A percentile compares a stretch with the other conserved stretches of the same genome.
phyloP scores from a whole-genome alignment of 2,888 invertebrate genomes.

The Meteorus cinctellus region DNA sequence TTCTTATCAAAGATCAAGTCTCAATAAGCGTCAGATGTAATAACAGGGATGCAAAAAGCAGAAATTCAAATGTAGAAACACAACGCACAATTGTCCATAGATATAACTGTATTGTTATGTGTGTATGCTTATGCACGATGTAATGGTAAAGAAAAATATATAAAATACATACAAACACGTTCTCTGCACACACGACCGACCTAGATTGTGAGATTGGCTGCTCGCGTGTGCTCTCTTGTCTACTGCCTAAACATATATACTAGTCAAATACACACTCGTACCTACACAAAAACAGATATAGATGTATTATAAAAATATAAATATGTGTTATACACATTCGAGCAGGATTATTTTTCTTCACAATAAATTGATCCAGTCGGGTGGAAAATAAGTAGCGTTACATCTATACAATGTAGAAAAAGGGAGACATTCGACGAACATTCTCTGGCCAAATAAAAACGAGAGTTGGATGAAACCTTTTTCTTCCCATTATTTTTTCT shows the following conservation, averaged over 20 bases:
- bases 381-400: not conserved
- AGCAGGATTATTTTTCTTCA: not conserved
- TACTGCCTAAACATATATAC: not conserved
- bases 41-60: not conserved
- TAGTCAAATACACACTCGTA: not conserved
- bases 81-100: not conserved
- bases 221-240: slow-evolving; percentile 9
- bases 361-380: not conserved
- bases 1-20: not conserved
- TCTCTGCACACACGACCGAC: slow-evolving; percentile 18
- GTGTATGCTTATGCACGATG: not conserved
- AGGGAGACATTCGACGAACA: too few species aligned
- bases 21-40: slow-evolving; percentile 3
- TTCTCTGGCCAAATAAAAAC: not conserved
- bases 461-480: not conserved
- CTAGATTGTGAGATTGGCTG: slow-evolving; percentile 22
- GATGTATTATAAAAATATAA: not conserved
- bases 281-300: not conserved
- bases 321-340: not conserved
- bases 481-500: too few species aligned
- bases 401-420: not conserved
- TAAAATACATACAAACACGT: slow-evolving; percentile 9
- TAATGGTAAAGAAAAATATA: not conserved
- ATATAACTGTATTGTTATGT: not conserved
- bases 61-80: slow-evolving; percentile 5